These are phyloP conservation scores for Lucifuga dentata DNA, from an alignment of 2,113 vertebrate genomes.

Conservation along the genomic window DNA sequence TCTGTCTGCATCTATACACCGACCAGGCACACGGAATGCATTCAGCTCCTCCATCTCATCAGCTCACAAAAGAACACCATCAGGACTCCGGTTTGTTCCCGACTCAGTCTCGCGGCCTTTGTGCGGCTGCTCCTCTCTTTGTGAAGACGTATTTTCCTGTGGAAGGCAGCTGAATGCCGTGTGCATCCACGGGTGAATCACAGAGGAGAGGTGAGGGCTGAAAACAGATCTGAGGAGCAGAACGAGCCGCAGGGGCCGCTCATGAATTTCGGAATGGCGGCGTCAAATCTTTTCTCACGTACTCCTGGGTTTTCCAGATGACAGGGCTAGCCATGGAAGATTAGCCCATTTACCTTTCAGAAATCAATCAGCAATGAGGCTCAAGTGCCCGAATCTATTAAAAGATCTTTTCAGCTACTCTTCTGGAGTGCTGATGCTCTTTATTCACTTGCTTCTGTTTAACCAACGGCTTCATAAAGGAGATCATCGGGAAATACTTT, in stretches of 20 bases:
- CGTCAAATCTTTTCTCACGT: not conserved
- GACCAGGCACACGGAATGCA: not conserved
- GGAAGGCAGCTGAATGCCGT: constrained; percentile 28
- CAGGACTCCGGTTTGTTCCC: constrained; percentile 18
- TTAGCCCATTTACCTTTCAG: constrained; percentile 67
- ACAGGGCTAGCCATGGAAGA: constrained; percentile 60
- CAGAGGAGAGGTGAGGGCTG: constrained; percentile 35
- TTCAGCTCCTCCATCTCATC: constrained; percentile 36
- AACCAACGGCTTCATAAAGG: constrained; percentile 74
- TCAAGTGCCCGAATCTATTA: constrained; percentile 34
- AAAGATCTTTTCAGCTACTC: constrained; percentile 53
- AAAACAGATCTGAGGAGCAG: constrained; percentile 41
- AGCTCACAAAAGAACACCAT: constrained; percentile 37
- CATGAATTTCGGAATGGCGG: constrained; percentile 6
- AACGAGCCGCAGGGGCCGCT: constrained; percentile 17
- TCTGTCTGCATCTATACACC: constrained; percentile 17
- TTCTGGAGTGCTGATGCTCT: constrained; percentile 61
- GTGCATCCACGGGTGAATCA: constrained; percentile 29
- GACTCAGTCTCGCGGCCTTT: constrained; percentile 25
- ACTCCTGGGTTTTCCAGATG: constrained; percentile 29
- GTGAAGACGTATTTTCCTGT: constrained; percentile 25
- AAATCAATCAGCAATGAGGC: constrained; percentile 73
- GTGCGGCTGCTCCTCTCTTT: constrained; percentile 38
- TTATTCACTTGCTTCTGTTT: constrained; percentile 58
- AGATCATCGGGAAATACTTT: constrained; percentile 56